Percentiles rank a stretch among this genome's conserved stretches.
Evolutionary conservation across 2,113 vertebrate genomes (phyloP).

Genomic region (Chamaetylas fuelleborni): DNA sequence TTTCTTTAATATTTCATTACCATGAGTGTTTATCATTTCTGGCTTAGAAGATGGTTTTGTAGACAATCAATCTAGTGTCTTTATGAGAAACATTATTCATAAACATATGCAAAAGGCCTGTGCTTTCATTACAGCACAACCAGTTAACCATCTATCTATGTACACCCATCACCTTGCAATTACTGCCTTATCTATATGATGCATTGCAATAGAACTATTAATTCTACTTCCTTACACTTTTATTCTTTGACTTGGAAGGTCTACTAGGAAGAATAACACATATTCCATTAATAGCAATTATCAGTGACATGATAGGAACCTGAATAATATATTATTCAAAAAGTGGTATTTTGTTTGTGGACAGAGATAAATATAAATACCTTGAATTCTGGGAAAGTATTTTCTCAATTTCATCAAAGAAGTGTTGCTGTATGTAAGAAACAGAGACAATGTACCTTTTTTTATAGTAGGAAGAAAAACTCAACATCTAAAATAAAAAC

Average conservation of each 20-base stretch:
- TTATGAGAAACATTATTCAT: slow-evolving; percentile 72
- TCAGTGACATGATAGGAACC: neutral
- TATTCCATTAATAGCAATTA: slow-evolving; percentile 69
- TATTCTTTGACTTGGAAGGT: slow-evolving; percentile 51
- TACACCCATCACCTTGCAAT: slow-evolving; percentile 67
- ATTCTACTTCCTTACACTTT: slow-evolving; percentile 64
- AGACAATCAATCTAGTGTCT: slow-evolving; percentile 61
- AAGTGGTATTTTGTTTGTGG: neutral
- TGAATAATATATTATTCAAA: slow-evolving; percentile 18
- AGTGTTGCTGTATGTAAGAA: neutral
- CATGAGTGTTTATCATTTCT: slow-evolving; percentile 64
- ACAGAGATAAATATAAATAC: slow-evolving; percentile 16
- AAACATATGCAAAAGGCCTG: slow-evolving; percentile 65
- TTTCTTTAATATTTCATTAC: slow-evolving; percentile 71
- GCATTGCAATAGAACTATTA: slow-evolving; percentile 63
- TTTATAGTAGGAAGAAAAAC: neutral
- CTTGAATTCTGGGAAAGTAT: neutral
- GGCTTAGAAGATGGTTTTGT: slow-evolving; percentile 49
- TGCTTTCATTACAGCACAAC: slow-evolving; percentile 67
- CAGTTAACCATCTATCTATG: slow-evolving; percentile 67
- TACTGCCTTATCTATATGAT: slow-evolving; percentile 64
- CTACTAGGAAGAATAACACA: slow-evolving; percentile 20
- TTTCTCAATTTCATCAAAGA: neutral
- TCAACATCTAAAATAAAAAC: neutral
- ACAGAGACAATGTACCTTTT: neutral